These are phyloP conservation scores for Emesis furor DNA, from an alignment of 2,888 invertebrate species.

Conservation along the genomic window DNA sequence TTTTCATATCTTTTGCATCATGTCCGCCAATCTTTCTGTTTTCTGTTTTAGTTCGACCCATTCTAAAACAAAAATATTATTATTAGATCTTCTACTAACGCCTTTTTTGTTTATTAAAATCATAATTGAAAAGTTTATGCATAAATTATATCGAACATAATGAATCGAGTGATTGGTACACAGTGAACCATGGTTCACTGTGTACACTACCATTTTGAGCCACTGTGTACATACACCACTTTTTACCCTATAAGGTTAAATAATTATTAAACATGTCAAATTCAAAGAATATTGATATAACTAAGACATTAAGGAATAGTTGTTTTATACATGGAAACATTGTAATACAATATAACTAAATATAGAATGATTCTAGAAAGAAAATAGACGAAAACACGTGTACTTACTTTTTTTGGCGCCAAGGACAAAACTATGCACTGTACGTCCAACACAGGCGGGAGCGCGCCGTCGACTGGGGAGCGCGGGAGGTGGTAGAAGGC, in stretches of 20 bases:
- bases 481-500: background rate
- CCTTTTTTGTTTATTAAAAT: background rate
- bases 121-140: background rate
- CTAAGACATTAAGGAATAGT: background rate
- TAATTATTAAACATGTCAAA: background rate
- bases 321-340: background rate
- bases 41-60: background rate
- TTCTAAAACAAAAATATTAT: background rate
- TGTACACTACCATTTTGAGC: background rate
- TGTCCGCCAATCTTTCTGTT: background rate
- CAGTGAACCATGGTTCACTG: slow-evolving; percentile 14
- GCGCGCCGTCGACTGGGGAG: slow-evolving; percentile 10
- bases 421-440: background rate
- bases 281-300: background rate
- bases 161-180: background rate
- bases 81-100: background rate
- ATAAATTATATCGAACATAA: background rate
- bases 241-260: background rate
- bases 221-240: background rate
- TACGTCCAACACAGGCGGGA: background rate
- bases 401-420: too few relatives aligned
- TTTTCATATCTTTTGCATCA: too few relatives aligned
- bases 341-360: background rate
- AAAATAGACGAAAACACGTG: background rate
- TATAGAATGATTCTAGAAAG: background rate